A percentile compares a stretch with the other conserved stretches of the same genome.
phyloP scores from a whole-genome alignment of 2,113 vertebrate species.

The Callorhinus ursinus region DNA sequence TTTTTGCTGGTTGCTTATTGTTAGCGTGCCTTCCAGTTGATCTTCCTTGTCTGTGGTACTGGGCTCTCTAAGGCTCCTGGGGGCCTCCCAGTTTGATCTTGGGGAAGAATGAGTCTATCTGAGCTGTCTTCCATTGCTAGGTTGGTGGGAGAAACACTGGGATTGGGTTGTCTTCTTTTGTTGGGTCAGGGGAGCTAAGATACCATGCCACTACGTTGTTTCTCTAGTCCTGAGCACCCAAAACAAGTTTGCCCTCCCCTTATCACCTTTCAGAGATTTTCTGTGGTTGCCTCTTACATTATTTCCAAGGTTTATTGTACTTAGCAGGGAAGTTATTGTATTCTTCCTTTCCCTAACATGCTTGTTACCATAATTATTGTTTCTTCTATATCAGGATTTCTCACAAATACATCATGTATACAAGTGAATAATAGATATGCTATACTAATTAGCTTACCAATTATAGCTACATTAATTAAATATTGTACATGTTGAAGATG shows the following conservation, averaged over 20 bases:
- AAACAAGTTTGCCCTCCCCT: neutral
- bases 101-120: neutral
- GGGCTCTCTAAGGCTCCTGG: neutral
- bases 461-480: neutral
- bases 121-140: neutral
- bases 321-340: neutral
- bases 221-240: neutral
- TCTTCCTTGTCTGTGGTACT: neutral
- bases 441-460: neutral
- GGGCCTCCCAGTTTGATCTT: neutral
- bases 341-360: neutral
- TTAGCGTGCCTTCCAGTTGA: neutral
- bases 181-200: neutral
- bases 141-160: neutral
- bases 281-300: neutral
- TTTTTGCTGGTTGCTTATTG: neutral
- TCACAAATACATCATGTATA: neutral
- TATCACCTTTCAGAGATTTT: neutral
- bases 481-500: neutral
- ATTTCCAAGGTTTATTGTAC: neutral
- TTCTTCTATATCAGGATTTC: neutral
- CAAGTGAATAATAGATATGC: neutral
- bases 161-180: neutral
- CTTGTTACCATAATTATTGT: neutral
- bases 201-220: neutral